Base-by-base conservation (phyloP, 2,797 vertebrate species). In the Hippoglossus hippoglossus region DNA sequence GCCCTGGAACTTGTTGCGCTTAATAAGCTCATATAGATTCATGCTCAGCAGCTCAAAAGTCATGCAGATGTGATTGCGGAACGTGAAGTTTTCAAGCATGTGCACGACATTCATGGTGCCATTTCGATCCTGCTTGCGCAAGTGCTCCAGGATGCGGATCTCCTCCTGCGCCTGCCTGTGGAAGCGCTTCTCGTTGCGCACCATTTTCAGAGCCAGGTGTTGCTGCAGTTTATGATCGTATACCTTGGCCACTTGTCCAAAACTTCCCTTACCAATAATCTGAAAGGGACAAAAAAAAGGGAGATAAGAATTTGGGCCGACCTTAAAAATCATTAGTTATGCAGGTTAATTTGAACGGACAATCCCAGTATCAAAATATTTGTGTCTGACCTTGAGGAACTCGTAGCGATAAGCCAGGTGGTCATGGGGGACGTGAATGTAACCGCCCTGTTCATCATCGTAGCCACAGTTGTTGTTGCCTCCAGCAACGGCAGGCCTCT, bases 41-140 rank as follows among this genome's bases (percentile, higher is more conserved):
- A 99, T 97, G 89, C 96, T 99, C 66, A 99, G 91, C 80, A 99
- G 90, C 81, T 99, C 98, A 63, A 99, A 99, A 28, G 97, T 97
- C 96, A 99, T 99, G 83, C 98, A 99, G 73, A 99, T 98, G 77
- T 99, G 98, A 87, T 97, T 98, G 75, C 98, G 95, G 89, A 99
- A 99, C 46, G 97, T 98, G 92, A 99, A 99, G 88, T 97, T 97
- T 22, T 99, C 98, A 34, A 98, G 94, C 96, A 99, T 98, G 91
- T 99, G 98, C 71, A 99, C 97, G 0, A 96, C 95, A 0, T 99
- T 99, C 97, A 99, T 98, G 63, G 94, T 94, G 69, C 96, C 96
- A 0, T 95, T 96, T 59, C 97, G 97, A 71, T 99, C 98, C 89
- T 99, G 97, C 87, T 98, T 99, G 87, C 95, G 96, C 72, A 99